A percentile compares a stretch with the other conserved stretches of the same genome.
phyloP scores from a whole-genome alignment of 2,797 vertebrate species.

The Macroramphosus scolopax region DNA sequence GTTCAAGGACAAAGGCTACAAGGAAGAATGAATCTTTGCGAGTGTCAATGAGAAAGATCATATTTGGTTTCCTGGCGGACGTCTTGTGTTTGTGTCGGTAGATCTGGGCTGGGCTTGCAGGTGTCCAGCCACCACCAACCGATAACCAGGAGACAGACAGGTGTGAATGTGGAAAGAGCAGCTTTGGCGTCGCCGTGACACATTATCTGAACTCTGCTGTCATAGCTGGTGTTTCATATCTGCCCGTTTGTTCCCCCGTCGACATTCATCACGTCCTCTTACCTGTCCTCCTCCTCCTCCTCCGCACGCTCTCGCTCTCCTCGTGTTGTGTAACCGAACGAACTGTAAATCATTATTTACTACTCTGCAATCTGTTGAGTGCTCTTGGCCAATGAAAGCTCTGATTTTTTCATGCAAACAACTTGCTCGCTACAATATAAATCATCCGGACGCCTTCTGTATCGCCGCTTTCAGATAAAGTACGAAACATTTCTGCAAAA shows the following conservation, averaged over 20 bases:
- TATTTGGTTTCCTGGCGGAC: conserved; percentile 5
- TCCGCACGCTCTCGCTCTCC: background rate
- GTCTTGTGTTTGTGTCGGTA: conserved; percentile 12
- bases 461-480: conserved; percentile 1
- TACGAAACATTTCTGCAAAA: conserved; percentile 22
- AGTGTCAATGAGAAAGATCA: background rate
- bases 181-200: conserved; percentile 17
- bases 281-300: background rate
- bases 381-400: conserved; percentile 17
- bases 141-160: conserved; percentile 25
- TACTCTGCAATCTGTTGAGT: conserved; percentile 38
- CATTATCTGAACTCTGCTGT: conserved; percentile 13
- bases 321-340: background rate
- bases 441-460: conserved; percentile 28
- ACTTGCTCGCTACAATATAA: conserved; percentile 39
- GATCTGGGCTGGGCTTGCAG: conserved; percentile 16
- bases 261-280: no score
- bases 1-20: no score
- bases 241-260: conserved; percentile 8
- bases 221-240: conserved; percentile 9
- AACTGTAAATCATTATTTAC: conserved; percentile 34
- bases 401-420: conserved; percentile 32
- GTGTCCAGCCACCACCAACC: conserved; percentile 14
- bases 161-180: conserved; percentile 23
- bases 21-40: no score